These are phyloP conservation scores for Danio rerio DNA, from an alignment of 2,113 vertebrate species.

Conservation along the genomic window DNA sequence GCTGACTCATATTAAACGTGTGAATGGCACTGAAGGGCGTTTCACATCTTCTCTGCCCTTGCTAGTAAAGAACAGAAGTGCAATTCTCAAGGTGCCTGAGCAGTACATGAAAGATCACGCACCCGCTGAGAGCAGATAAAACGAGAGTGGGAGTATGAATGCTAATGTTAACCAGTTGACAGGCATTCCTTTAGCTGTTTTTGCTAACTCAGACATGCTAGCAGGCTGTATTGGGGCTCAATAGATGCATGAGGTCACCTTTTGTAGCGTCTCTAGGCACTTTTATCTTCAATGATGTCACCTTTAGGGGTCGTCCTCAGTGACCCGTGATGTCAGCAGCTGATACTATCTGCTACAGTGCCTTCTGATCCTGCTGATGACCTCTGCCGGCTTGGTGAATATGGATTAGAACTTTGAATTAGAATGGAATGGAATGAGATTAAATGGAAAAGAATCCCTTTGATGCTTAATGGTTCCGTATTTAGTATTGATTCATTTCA, in stretches of 20 bases:
- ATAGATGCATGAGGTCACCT: slow-evolving; percentile 8
- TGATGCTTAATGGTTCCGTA: not conserved
- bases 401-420: slow-evolving; percentile 33
- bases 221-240: not conserved
- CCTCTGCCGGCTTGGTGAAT: slow-evolving; percentile 35
- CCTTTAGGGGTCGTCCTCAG: slow-evolving; percentile 27
- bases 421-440: not conserved
- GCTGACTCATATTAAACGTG: slow-evolving; percentile 16
- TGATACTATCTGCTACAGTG: slow-evolving; percentile 33
- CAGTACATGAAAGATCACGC: slow-evolving; percentile 29
- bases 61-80: slow-evolving; percentile 19
- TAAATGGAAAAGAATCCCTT: slow-evolving; percentile 1
- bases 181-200: not conserved
- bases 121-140: not conserved
- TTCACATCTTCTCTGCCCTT: slow-evolving; percentile 29
- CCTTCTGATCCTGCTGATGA: slow-evolving; percentile 44
- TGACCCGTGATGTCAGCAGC: slow-evolving; percentile 34
- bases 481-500: not conserved
- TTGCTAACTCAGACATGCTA: slow-evolving; percentile 1
- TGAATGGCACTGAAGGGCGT: slow-evolving; percentile 28
- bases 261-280: slow-evolving; percentile 12
- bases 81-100: slow-evolving; percentile 9
- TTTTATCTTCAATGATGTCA: slow-evolving; percentile 29
- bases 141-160: not conserved
- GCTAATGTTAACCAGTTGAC: not conserved